These are phyloP conservation scores for Amazonetta brasiliensis DNA, from an alignment of 2,797 vertebrate species.

Conservation along the genomic window DNA sequence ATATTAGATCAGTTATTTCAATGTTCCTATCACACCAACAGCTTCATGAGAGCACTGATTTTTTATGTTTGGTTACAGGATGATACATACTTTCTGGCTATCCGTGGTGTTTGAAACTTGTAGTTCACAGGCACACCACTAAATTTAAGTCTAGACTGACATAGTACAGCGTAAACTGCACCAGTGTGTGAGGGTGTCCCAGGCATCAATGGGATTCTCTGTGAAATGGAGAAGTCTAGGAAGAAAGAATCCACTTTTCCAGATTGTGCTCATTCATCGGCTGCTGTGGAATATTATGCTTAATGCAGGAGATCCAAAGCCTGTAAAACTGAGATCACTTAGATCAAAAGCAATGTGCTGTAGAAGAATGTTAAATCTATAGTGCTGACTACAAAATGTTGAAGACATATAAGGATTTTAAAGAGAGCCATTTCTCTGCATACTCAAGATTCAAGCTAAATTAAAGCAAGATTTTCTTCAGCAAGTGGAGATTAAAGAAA, in stretches of 20 bases:
- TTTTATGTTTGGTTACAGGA: background rate
- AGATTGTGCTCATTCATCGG: fast-evolving
- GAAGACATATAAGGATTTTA: background rate
- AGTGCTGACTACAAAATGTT: background rate
- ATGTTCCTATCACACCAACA: background rate
- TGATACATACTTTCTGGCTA: background rate
- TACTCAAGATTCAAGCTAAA: background rate
- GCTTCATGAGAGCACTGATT: background rate
- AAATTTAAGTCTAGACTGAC: background rate
- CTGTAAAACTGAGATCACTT: too few species aligned
- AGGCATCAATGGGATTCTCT: fast-evolving
- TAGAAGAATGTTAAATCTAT: background rate
- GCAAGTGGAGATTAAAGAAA: background rate
- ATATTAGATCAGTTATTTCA: background rate
- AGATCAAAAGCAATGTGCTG: background rate
- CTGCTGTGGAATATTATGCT: background rate
- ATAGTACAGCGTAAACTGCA: background rate
- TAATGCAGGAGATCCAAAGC: background rate
- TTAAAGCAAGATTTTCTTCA: background rate
- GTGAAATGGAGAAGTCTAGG: background rate
- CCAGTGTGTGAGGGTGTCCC: background rate
- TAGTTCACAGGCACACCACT: background rate
- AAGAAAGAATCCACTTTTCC: background rate
- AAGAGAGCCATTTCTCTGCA: fast-evolving
- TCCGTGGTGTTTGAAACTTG: background rate